phyloP scores from a whole-genome alignment of 2,797 vertebrate species.

The Sebastes umbrosus region DNA sequence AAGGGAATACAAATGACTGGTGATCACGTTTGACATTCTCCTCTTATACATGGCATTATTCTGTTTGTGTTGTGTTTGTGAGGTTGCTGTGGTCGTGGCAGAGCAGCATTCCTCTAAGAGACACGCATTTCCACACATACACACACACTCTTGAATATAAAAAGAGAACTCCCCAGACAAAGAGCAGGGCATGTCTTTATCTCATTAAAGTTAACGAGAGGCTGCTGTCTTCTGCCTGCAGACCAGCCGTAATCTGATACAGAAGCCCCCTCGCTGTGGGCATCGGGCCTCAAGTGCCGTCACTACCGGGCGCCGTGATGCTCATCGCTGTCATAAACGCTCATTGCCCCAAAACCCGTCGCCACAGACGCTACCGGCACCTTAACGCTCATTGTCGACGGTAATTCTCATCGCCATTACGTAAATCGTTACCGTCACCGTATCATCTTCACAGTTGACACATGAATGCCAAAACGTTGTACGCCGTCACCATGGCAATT shows the following conservation, averaged over 20 bases:
- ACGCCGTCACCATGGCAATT: constrained; percentile 64
- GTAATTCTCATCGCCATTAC: constrained; percentile 2
- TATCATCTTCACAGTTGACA: constrained; percentile 8
- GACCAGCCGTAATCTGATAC: constrained; percentile 60
- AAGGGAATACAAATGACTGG: constrained; percentile 62
- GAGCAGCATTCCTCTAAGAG: constrained; percentile 30
- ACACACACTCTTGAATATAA: constrained; percentile 30
- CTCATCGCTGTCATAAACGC: constrained; percentile 18
- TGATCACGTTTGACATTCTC: constrained; percentile 51
- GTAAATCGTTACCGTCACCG: not conserved
- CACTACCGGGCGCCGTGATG: not conserved
- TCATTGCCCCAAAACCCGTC: constrained; percentile 11
- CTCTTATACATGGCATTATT: constrained; percentile 40
- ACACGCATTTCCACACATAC: constrained; percentile 1
- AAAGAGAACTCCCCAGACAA: constrained; percentile 66
- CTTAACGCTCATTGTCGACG: not conserved
- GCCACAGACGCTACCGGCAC: not conserved
- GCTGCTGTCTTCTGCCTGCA: constrained; percentile 71
- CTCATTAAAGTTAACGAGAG: constrained; percentile 79
- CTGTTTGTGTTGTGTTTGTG: constrained; percentile 48
- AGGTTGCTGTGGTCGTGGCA: constrained; percentile 46
- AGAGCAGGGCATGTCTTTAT: constrained; percentile 77
- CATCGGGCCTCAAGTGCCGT: constrained; percentile 29
- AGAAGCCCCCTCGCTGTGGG: constrained; percentile 23
- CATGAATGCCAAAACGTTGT: constrained; percentile 27